Evolutionary conservation across 2,113 vertebrate genomes (phyloP), one percentile per base, ranked within the genome.

Genomic region (Pangasianodon gigas): DNA sequence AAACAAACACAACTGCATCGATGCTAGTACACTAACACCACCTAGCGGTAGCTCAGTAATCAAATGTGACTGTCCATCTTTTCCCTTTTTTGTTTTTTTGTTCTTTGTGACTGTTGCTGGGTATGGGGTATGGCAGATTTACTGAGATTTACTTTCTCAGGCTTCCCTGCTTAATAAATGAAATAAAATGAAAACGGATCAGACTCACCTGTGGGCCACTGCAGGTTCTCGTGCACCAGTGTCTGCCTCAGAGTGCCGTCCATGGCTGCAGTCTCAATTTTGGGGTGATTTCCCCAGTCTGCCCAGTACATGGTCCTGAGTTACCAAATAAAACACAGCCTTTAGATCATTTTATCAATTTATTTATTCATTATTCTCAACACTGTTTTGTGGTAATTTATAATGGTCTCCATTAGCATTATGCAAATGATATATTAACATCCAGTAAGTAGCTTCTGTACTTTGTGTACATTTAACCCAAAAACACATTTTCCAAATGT

Each of bases 201-300:
- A 29, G 51, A 69, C 84, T 82, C 10, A 96, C 98, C 98, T 92
- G 98, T 99, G 52, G 98, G 98, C 98, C 98, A 99, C 92, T 99
- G 98, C 91, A 99, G 98, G 94, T 98, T 98, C 93, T 99, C 97
- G 69, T 99, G 97, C 65, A 99, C 97, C 74, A 99, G 94, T 0
- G 97, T 99, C 93, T 99, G 97, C 46, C 98, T 96, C 81, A 98
- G 95, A 0, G 98, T 99, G 6, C 98, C 98, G 0, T 99, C 98
- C 98, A 99, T 99, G 8, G 98, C 97, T 0, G 98, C 98, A 0
- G 97, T 99, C 94, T 99, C 98, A 0, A 99, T 99, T 94, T 99
- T 99, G 67, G 98, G 98, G 86, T 99, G 98, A 91, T 99, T 99
- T 1, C 98, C 98, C 98, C 98, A 99, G 93, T 99, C 98, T 81